Conservation (phyloP, 2,797 vertebrate species). For the Peromyscus attwateri region DNA sequence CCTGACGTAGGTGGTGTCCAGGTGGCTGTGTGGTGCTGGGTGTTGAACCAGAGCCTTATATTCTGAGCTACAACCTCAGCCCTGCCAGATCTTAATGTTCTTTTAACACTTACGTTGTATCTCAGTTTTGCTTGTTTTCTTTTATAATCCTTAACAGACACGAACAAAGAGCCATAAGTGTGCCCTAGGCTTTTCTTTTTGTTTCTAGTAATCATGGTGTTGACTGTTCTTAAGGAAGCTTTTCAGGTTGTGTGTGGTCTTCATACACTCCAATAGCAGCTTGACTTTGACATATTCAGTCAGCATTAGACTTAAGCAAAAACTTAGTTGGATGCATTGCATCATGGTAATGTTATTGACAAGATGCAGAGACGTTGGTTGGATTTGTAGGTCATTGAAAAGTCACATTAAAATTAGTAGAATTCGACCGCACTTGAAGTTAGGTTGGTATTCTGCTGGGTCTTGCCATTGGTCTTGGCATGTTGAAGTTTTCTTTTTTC, state of each 20-base stretch:
- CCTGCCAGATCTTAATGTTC: constrained; percentile 5
- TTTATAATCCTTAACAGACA: constrained; percentile 45
- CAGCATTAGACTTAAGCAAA: constrained; percentile 39
- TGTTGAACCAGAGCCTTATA: not conserved
- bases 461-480: constrained; percentile 39
- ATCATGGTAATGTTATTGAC: not conserved
- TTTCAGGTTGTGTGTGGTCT: constrained; percentile 56
- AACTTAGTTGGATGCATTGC: constrained; percentile 42
- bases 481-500: constrained; percentile 48
- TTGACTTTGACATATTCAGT: constrained; percentile 42
- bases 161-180: constrained; percentile 43
- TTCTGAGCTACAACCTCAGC: not conserved
- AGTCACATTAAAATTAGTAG: constrained; percentile 7
- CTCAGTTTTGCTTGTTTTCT: constrained; percentile 58
- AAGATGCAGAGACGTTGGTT: constrained; percentile 31
- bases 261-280: not conserved
- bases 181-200: constrained; percentile 59
- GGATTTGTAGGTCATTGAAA: constrained; percentile 49
- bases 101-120: constrained; percentile 35
- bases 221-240: constrained; percentile 49
- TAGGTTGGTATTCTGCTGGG: constrained; percentile 55
- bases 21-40: not conserved
- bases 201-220: not conserved
- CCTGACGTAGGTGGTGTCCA: not conserved
- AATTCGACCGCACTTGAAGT: constrained; percentile 15